These are phyloP conservation scores for Scaptomyza flava DNA, from an alignment of 2,888 invertebrate species.

Conservation along the genomic window DNA sequence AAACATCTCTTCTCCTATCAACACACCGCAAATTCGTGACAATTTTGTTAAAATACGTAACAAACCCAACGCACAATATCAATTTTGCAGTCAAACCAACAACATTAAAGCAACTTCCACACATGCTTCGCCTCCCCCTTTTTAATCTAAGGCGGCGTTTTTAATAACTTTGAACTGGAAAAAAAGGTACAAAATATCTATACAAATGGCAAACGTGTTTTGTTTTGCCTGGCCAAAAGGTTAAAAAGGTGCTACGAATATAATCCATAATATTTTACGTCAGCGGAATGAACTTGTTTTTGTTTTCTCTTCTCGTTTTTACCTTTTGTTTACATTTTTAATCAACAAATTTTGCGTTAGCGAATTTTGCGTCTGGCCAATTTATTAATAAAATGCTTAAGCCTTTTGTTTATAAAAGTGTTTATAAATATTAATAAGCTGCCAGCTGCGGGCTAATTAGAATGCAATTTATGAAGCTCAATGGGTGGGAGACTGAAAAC, in stretches of 20 bases:
- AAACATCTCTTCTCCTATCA: background rate
- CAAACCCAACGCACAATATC: constrained; percentile 43
- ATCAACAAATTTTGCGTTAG: constrained; percentile 24
- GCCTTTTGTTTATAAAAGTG: constrained; percentile 41
- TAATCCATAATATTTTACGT: constrained; percentile 14
- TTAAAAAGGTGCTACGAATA: constrained; percentile 32
- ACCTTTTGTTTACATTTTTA: constrained; percentile 69
- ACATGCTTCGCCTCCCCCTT: background rate
- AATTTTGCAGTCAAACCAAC: constrained; percentile 18
- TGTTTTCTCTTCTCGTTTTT: constrained; percentile 5
- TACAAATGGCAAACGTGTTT: constrained; percentile 55
- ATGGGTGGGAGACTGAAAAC: background rate
- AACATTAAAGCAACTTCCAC: background rate
- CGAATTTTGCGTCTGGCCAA: constrained; percentile 41
- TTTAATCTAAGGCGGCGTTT: constrained; percentile 20
- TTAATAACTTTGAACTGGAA: constrained; percentile 43
- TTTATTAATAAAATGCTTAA: constrained; percentile 38
- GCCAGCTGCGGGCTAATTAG: constrained; percentile 38
- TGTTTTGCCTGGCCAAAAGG: constrained; percentile 23
- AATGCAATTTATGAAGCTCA: constrained; percentile 32
- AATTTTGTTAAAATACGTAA: constrained; percentile 46
- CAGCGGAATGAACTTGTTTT: constrained; percentile 11
- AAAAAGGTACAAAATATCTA: constrained; percentile 20
- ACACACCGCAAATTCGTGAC: constrained; percentile 39
- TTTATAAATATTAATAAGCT: constrained; percentile 67